Evolutionary conservation across 2,888 invertebrate genomes (phyloP), one percentile per base, ranked within the genome.

Genomic region (Platycnemis pennipes): DNA sequence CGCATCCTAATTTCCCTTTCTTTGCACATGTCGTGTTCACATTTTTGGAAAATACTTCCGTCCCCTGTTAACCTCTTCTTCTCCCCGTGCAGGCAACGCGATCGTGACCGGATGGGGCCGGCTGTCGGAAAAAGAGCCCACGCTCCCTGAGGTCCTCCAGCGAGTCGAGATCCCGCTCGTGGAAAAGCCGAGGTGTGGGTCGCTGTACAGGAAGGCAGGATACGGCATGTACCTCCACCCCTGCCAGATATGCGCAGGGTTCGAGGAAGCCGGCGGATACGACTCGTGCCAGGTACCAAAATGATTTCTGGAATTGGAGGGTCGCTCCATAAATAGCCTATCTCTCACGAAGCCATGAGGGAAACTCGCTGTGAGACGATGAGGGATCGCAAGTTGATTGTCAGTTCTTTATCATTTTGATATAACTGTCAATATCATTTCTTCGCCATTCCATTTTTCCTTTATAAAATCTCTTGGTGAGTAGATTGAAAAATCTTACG

Each of bases 21-120:
- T n/a, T n/a, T n/a, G n/a, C n/a, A n/a, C n/a, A n/a, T n/a, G n/a
- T n/a, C n/a, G n/a, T n/a, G n/a, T n/a, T n/a, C n/a, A n/a, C n/a
- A n/a, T n/a, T n/a, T n/a, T n/a, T n/a, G n/a, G n/a, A n/a, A n/a
- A n/a, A n/a, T n/a, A n/a, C n/a, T n/a, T n/a, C n/a, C n/a, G n/a
- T n/a, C n/a, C n/a, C n/a, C n/a, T n/a, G n/a, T n/a, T n/a, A n/a
- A 49, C 16, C 31, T 46, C 16, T 7, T 49, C 7, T 49, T 49
- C 16, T 49, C 49, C 49, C 7, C 26, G 3, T 94, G 44, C 94
- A 95, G 95, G 95, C 22, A 94, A 89, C 31, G 96, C 95, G 42
- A 94, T 95, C 13, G 95, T 95, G 31, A 95, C 95, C 0, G 96
- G 96, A 8, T 96, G 96, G 96, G 96, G 96, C 26, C 95, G 95